phyloP scores from a whole-genome alignment of 1,140 invertebrate genomes.

The Drosophila lini region DNA sequence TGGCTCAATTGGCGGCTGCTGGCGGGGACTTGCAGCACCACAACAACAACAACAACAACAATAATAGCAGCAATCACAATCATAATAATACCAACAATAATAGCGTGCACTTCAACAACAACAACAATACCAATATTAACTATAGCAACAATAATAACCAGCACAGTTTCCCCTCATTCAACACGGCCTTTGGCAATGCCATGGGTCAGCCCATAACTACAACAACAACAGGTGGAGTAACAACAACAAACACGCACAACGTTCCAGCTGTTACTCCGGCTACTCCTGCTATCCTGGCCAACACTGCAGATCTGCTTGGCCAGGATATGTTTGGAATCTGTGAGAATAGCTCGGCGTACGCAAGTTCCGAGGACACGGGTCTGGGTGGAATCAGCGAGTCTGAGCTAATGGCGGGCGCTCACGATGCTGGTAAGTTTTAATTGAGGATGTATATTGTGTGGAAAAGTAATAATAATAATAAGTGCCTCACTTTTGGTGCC shows the following conservation, averaged over 20 bases:
- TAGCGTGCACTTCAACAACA: slow-evolving; percentile 57
- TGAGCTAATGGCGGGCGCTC: slow-evolving; percentile 85
- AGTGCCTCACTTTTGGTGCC: neutral
- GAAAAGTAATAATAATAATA: neutral
- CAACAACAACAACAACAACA: slow-evolving; percentile 56
- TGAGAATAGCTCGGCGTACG: slow-evolving; percentile 86
- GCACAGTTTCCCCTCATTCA: slow-evolving; percentile 70
- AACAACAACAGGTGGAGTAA: neutral
- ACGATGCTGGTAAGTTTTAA: slow-evolving; percentile 71
- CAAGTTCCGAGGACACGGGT: slow-evolving; percentile 86
- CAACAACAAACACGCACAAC: slow-evolving; percentile 31
- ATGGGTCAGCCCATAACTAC: slow-evolving; percentile 34
- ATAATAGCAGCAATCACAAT: slow-evolving; percentile 49
- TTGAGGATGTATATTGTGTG: neutral
- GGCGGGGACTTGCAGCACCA: slow-evolving; percentile 32
- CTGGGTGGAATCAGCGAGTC: slow-evolving; percentile 86
- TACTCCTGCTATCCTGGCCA: slow-evolving; percentile 25
- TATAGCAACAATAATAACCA: slow-evolving; percentile 57
- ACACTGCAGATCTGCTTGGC: slow-evolving; percentile 66
- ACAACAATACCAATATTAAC: slow-evolving; percentile 30
- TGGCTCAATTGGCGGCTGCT: slow-evolving; percentile 66
- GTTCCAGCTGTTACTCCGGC: neutral
- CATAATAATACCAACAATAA: slow-evolving; percentile 62
- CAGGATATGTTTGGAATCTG: slow-evolving; percentile 84
- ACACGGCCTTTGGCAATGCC: slow-evolving; percentile 65